Conservation (phyloP, 2,113 vertebrate genomes). For the Otolemur garnettii region DNA sequence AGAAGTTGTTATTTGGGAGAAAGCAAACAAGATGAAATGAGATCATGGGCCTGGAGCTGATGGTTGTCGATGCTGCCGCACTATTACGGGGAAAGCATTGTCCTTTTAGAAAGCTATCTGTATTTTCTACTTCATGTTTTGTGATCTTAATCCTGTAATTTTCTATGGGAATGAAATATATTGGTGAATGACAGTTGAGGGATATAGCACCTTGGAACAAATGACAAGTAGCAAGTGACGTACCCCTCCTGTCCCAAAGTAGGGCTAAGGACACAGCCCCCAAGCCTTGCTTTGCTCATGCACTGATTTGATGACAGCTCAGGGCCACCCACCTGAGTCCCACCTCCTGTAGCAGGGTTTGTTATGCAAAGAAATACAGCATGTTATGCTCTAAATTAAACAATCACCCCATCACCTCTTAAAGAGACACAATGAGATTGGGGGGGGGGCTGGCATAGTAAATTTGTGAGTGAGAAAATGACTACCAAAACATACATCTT, state of each 20-base stretch:
- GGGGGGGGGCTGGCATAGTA: neutral
- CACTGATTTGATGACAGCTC: no score
- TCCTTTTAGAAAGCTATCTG: neutral
- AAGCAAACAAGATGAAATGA: neutral
- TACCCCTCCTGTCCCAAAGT: neutral
- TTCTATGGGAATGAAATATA: neutral
- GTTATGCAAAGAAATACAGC: neutral
- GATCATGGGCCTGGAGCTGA: neutral
- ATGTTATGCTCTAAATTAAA: neutral
- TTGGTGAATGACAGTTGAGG: neutral
- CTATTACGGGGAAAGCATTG: no score
- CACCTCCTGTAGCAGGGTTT: neutral
- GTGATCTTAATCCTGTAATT: neutral
- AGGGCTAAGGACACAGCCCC: neutral
- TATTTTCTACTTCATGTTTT: neutral
- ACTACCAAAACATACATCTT: neutral
- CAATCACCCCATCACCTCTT: neutral
- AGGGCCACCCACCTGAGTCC: neutral
- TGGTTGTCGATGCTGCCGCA: neutral
- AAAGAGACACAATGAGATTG: neutral
- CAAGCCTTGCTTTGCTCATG: neutral
- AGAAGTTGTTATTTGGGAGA: neutral
- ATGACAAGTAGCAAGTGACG: fast-evolving
- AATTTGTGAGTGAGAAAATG: slow-evolving; percentile 47
- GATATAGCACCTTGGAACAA: neutral